Base-by-base conservation (phyloP, 2,797 vertebrate genomes). In the Chelmon rostratus region DNA sequence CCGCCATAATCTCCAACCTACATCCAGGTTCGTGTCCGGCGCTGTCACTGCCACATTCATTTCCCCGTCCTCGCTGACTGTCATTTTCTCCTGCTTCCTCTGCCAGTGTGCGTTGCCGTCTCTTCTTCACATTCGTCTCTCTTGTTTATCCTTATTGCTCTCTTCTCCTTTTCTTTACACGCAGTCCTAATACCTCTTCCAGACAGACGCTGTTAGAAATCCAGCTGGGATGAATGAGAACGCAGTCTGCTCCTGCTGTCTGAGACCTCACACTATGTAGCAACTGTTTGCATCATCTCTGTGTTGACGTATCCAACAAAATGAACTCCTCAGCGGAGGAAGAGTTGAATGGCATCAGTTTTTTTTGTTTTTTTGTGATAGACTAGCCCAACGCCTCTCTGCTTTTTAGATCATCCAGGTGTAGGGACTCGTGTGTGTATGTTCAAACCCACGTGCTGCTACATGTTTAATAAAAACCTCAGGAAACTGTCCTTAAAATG, bases 201-300 rank as follows among this genome's bases (percentile, higher is more conserved):
- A 88, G 59, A 81, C 57, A 59, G 75, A 23, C 1, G 21, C 23
- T 72, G 61, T 72, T 76, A 79, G 73, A 54, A 80, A 83, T 83
- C 69, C 75, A 57, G 57, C 37, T 37, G 21, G 33, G 31, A 77
- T 81, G 74, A 70, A 75, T 79, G 50, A 69, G 80, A 65, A 56
- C 66, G 61, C 23, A 31, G 31, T 6, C 13, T 6, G 15, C 46
- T 74, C 67, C 38, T 58, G 47, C 64, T 54, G 57, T 66, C 70
- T 78, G 65, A 78, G 56, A 78, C 72, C 71, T 42, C 69, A 77
- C 79, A 67, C 66, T 42, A 37, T 46, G 54, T 12, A 57, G 67
- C 37, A 33, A 62, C 68, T 86, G 70, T 70, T 76, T 76, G 62
- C 25, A 37, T 81, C 52, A 76, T 85, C 42, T 72, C 47, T 67